phyloP scores from a whole-genome alignment of 1,140 invertebrate genomes.

The Copidosoma floridanum region DNA sequence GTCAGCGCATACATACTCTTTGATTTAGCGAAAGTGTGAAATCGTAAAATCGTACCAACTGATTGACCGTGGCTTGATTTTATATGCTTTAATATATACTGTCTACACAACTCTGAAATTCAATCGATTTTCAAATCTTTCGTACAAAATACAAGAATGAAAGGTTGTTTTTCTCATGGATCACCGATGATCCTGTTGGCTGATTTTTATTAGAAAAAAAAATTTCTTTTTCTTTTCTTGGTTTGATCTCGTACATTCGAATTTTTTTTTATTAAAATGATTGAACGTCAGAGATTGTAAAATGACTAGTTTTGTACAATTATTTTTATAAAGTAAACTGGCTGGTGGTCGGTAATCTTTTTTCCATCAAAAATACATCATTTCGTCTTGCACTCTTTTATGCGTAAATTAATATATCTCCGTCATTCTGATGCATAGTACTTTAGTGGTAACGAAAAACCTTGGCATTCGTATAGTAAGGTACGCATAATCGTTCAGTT shows the following conservation, averaged over 20 bases:
- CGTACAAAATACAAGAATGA: slow-evolving; percentile 19
- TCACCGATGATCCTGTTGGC: slow-evolving; percentile 15
- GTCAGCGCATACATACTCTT: slow-evolving; percentile 21
- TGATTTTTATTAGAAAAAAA: too few relatives aligned
- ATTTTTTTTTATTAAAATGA: slow-evolving; percentile 44
- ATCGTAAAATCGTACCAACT: background rate
- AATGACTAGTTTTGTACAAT: slow-evolving; percentile 59
- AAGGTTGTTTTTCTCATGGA: slow-evolving; percentile 24
- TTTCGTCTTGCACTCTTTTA: slow-evolving; percentile 1
- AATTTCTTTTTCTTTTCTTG: slow-evolving; percentile 35
- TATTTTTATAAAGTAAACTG: slow-evolving; percentile 57
- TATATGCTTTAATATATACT: slow-evolving; percentile 47
- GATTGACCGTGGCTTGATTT: slow-evolving; percentile 55
- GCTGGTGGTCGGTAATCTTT: slow-evolving; percentile 43
- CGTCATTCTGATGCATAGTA: too few relatives aligned
- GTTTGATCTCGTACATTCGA: slow-evolving; percentile 22
- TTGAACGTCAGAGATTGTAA: slow-evolving; percentile 54
- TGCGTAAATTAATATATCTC: too few relatives aligned
- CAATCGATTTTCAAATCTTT: slow-evolving; percentile 40
- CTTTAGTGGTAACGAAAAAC: slow-evolving; percentile 10
- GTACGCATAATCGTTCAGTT: too few relatives aligned
- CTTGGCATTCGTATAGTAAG: slow-evolving; percentile 10
- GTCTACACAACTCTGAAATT: slow-evolving; percentile 55
- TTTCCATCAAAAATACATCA: background rate
- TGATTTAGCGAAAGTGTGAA: slow-evolving; percentile 17